Conservation (phyloP, 2,113 vertebrate species). For the Geothlypis trichas region DNA sequence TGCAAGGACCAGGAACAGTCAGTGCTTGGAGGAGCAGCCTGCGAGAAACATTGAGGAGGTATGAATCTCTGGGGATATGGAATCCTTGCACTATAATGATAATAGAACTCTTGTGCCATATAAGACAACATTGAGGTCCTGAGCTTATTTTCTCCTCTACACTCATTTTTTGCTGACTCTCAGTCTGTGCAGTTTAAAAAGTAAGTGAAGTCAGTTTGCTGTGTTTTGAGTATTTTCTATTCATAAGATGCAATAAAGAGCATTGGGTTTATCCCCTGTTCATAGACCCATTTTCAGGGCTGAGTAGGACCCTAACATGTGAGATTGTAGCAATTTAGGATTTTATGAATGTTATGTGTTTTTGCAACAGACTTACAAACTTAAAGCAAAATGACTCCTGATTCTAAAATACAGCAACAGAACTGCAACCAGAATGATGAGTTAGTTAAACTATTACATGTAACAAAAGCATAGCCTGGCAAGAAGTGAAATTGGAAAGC, state of each 20-base stretch:
- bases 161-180: background rate
- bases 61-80: too few relatives aligned
- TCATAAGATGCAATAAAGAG: background rate
- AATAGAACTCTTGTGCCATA: too few relatives aligned
- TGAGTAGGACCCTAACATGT: background rate
- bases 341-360: background rate
- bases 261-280: background rate
- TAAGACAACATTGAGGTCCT: background rate
- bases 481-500: background rate
- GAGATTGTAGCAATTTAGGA: background rate
- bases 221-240: background rate
- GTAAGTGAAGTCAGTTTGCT: background rate
- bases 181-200: background rate
- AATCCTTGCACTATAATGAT: too few relatives aligned
- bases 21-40: too few relatives aligned
- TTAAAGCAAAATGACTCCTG: background rate
- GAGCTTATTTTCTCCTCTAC: background rate
- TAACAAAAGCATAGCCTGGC: background rate
- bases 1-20: too few relatives aligned
- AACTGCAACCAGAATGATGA: background rate
- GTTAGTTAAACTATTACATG: background rate
- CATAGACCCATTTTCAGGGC: background rate
- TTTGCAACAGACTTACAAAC: background rate
- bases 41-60: too few relatives aligned
- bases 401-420: background rate